Percentiles rank a stretch among this genome's conserved stretches.
Conservation (phyloP, 2,113 vertebrate species). For the Neotragus pygmaeus region DNA sequence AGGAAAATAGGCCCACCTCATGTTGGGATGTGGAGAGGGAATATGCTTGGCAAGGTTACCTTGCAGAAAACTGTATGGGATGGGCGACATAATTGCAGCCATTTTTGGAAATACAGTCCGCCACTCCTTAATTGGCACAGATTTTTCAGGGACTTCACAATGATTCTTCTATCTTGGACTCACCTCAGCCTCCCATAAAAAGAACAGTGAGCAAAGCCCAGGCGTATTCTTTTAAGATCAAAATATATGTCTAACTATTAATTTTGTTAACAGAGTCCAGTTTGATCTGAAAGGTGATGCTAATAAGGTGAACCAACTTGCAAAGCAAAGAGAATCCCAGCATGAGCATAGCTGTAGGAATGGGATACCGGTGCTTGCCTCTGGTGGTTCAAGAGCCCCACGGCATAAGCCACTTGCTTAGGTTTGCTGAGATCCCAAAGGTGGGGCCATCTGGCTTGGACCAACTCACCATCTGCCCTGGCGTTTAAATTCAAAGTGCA, state of each 20-base stretch:
- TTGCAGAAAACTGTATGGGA: neutral
- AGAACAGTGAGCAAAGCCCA: neutral
- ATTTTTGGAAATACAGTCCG: neutral
- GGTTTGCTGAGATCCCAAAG: neutral
- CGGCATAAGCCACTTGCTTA: neutral
- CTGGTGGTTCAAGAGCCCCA: too few relatives aligned
- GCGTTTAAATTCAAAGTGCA: neutral
- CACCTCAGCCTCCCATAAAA: neutral
- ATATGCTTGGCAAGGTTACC: neutral
- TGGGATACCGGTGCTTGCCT: too few relatives aligned
- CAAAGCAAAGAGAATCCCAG: neutral
- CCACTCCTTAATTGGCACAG: neutral
- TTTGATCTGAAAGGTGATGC: neutral
- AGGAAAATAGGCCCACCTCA: neutral
- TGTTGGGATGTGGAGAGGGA: too few relatives aligned
- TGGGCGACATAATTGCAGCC: fast-evolving
- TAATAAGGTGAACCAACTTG: neutral
- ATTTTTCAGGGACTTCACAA: neutral
- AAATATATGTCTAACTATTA: neutral
- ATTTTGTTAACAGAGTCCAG: neutral
- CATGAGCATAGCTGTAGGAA: neutral
- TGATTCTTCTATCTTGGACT: neutral
- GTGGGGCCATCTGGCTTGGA: neutral
- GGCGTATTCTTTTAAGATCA: neutral
- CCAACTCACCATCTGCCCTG: neutral